Evolutionary conservation across 2,888 invertebrate genomes (phyloP), one percentile per base, ranked within the genome.

Genomic region (Cerceris rybyensis): DNA sequence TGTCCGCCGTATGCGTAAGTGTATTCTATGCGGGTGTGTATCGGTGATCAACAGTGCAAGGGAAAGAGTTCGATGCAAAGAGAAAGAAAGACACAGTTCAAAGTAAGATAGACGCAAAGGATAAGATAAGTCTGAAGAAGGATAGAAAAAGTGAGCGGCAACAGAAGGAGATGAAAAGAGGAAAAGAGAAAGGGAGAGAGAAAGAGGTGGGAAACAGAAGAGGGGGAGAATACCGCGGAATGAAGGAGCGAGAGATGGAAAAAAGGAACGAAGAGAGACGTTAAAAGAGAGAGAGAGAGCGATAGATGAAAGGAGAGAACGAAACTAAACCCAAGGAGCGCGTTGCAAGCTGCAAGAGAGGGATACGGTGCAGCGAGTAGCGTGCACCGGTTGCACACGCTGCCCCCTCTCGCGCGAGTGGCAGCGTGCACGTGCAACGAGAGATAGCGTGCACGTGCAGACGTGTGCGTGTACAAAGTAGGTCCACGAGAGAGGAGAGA

Each of bases 401-500:
- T 28, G 54, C 54, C 66, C 76, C 75, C 60, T 55, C 60, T 13
- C 42, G 13, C 66, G 14, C 61, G 54, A 13, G 14, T 39, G 16
- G 13, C 49, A 14, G 5, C 70, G 41, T 57, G 69, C 70, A 61
- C 73, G 70, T 74, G 74, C 70, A 74, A 41, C 46, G 46, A 72
- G 43, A 66, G 74, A 64, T 55, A 66, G 42, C 73, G 67, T 78
- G 78, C 78, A 78, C 78, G 78, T 78, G 79, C 79, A 79, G 59
- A 55, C 73, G 79, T 79, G 69, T 79, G 79, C 79, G 79, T 79
- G 79, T 73, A 73, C 79, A 78, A 79, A 79, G 79, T 79, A 79
- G 79, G 79, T 79, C 79, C 79, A 66, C 60, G 73, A 64, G 84
- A 78, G 73, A 69, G 78, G 75, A 78, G 80, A 83, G 80, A 82